Evolutionary conservation across 2,888 invertebrate genomes (phyloP).

Genomic region (Tetramorium bicarinatum): DNA sequence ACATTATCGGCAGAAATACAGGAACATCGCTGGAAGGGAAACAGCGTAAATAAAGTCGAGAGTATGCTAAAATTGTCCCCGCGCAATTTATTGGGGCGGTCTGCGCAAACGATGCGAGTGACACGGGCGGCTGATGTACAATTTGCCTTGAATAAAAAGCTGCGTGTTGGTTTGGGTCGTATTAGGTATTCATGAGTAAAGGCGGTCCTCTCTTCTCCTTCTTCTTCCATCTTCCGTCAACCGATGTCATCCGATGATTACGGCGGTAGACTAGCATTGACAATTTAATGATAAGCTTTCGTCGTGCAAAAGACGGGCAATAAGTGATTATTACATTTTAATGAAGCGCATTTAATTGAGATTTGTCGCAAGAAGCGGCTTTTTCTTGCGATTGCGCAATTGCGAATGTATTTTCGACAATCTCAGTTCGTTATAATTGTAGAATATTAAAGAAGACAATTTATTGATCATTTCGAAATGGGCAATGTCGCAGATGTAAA

Average conservation of each 20-base stretch:
- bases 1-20: slow-evolving; percentile 63
- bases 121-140: background rate
- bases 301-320: slow-evolving; percentile 18
- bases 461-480: background rate
- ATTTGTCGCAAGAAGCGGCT: background rate
- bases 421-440: background rate
- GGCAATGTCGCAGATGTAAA: background rate
- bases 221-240: background rate
- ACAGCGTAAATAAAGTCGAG: slow-evolving; percentile 41
- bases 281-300: slow-evolving; percentile 29
- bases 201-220: background rate
- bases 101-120: slow-evolving; percentile 67
- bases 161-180: background rate
- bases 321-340: slow-evolving; percentile 27
- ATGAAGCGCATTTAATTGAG: background rate
- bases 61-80: slow-evolving; percentile 70
- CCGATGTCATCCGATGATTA: slow-evolving; percentile 29
- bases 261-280: slow-evolving; percentile 11
- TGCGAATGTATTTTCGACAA: background rate
- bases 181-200: slow-evolving; percentile 41
- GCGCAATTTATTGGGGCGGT: slow-evolving; percentile 45
- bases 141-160: background rate
- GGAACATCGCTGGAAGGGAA: slow-evolving; percentile 56
- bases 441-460: background rate
- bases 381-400: background rate